Evolutionary conservation across 1,140 invertebrate genomes (phyloP), one percentile per base, ranked within the genome.

Genomic region (Tetragnatha versicolor): DNA sequence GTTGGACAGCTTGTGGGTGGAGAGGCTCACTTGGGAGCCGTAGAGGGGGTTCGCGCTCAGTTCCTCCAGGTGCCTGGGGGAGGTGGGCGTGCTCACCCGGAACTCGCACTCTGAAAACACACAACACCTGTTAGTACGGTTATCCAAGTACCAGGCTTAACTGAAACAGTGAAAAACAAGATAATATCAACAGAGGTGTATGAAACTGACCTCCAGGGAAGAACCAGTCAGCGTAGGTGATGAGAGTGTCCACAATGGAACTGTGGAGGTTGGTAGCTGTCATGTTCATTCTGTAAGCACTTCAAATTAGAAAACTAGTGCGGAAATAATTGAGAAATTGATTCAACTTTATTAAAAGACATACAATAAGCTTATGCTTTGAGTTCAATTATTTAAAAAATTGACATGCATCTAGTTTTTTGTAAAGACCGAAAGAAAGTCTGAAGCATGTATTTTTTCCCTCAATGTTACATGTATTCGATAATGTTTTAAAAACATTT

Each of bases 171-270:
- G 22, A 25, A 58, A 2, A 3, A 35, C 55, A 27, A 27, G 2
- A 12, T 60, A 20, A 29, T 31, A 39, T n/a, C 2, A 10, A 12
- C 5, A 39, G 2, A 1, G 22, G 29, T 39, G 6, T 14, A 22
- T 53, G 4, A 27, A 72, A 69, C 82, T 83, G 87, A 85, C 93
- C 92, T 79, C 92, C 93, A 75, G 92, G 92, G 84, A 95, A 96
- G 84, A 96, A 93, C 88, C 90, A 92, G 84, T 97, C 93, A 72
- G 92, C 92, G 85, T 96, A 91, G 42, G 91, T 93, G 45, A 98
- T 91, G 76, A 98, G 88, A 79, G 92, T 88, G 83, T 98, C 95
- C 1, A 97, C 91, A 73, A 97, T 91, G 80, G 89, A 86, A 85
- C 89, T 91, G 85, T 91, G 89, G 55, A 92, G 91, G 86, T 94